A percentile compares a stretch with the other conserved stretches of the same genome.
Conservation (phyloP, 2,113 vertebrate species). For the Tenrec ecaudatus region DNA sequence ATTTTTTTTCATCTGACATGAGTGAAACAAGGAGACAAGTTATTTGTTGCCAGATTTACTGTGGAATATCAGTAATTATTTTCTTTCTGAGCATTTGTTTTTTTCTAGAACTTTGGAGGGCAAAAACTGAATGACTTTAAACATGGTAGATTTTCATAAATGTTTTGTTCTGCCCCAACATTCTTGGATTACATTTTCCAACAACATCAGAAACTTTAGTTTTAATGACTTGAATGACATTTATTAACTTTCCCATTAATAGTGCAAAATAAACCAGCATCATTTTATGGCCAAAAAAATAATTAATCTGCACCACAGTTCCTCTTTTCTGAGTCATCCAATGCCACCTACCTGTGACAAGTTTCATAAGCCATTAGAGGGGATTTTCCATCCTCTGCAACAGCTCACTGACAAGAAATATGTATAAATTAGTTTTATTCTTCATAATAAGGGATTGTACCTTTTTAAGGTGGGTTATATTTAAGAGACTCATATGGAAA, state of each 20-base stretch:
- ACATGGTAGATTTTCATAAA: background rate
- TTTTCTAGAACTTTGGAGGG: background rate
- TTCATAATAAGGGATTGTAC: slow-evolving; percentile 73
- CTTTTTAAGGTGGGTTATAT: slow-evolving; percentile 64
- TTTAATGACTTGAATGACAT: slow-evolving; percentile 87
- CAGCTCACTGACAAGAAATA: slow-evolving; percentile 56
- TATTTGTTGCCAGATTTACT: slow-evolving; percentile 2
- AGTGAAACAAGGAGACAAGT: background rate
- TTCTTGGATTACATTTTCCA: slow-evolving; percentile 77
- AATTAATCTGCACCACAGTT: slow-evolving; percentile 76
- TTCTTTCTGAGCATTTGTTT: background rate
- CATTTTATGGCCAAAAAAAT: slow-evolving; percentile 64
- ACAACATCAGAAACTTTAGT: slow-evolving; percentile 71
- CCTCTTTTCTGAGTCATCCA: slow-evolving; percentile 85
- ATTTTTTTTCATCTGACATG: background rate
- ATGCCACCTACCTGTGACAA: slow-evolving; percentile 80
- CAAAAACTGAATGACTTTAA: background rate
- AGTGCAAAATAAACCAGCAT: slow-evolving; percentile 70
- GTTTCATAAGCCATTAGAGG: slow-evolving; percentile 78
- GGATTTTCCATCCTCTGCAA: slow-evolving; percentile 83
- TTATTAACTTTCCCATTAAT: slow-evolving; percentile 83
- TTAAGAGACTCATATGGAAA: slow-evolving; percentile 38
- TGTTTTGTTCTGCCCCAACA: slow-evolving; percentile 34
- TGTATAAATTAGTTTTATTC: slow-evolving; percentile 80
- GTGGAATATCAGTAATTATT: slow-evolving; percentile 31